Evolutionary conservation across 2,888 invertebrate species (phyloP), one percentile per base, ranked within the genome.

Genomic region (Abscondita cerata): DNA sequence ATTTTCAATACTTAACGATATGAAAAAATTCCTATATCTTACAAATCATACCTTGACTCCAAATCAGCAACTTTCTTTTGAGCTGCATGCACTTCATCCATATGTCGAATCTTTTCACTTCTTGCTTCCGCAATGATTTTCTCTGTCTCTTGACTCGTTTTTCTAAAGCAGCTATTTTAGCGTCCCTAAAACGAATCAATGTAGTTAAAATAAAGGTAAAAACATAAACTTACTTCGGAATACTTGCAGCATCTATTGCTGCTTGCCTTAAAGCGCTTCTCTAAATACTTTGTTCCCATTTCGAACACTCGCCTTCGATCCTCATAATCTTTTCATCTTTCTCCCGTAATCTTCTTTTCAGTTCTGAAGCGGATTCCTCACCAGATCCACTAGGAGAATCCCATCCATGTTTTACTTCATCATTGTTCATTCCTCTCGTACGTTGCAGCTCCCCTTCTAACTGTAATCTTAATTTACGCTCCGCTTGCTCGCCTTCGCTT

Each of bases 281-380:
- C 93, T 52, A 93, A 82, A 80, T 90, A 93, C 91, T 84, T 80
- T 93, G 92, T 80, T 94, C 93, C 92, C 92, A 92, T 82, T 92
- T 91, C 69, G 90, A 87, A 72, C 91, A 90, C 76, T 92, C 92
- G 0, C 90, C 90, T 81, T 92, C 92, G 55, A 91, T 82, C 60
- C 88, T 81, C 84, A 89, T 87, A 34, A 90, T 88, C 74, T 87
- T 88, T 72, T 89, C 88, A 71, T 90, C 89, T 71, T 87, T 86
- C 71, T 90, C 89, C 50, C 87, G 83, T 41, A 90, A 75, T 70
- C 85, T 82, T 71, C 87, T 83, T 73, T 89, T 88, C 59, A 89
- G 78, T 68, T 88, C 87, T 72, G 85, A 77, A 78, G 83, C 78
- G 77, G 83, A 83, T 82, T 89, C 79, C 75, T 84, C 83, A 77